phyloP scores from a whole-genome alignment of 2,113 vertebrate species.

The Carollia perspicillata region DNA sequence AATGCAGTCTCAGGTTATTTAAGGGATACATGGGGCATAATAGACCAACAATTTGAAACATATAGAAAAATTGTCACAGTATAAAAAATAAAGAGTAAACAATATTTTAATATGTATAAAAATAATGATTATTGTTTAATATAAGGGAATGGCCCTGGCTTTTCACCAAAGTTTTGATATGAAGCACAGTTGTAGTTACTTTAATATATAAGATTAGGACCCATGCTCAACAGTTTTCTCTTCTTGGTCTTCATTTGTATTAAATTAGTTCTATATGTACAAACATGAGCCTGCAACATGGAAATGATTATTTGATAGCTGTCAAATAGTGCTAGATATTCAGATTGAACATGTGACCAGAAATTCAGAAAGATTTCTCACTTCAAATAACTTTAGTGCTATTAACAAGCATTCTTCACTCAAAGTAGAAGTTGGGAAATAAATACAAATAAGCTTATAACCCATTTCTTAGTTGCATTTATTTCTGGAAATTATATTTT shows the following conservation, averaged over 20 bases:
- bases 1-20: background rate
- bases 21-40: background rate
- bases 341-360: background rate
- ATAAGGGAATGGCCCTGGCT: background rate
- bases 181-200: background rate
- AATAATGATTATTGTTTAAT: background rate
- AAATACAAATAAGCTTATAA: background rate
- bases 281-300: background rate
- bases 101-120: background rate
- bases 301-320: background rate
- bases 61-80: background rate
- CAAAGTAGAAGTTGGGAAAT: background rate
- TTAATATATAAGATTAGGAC: background rate
- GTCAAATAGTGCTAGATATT: background rate
- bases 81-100: background rate
- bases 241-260: background rate
- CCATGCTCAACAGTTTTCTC: background rate
- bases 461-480: background rate
- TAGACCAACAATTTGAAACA: background rate
- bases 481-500: background rate
- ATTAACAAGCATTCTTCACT: background rate
- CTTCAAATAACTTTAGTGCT: background rate
- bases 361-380: background rate
- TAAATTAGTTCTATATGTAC: background rate
- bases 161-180: background rate